A percentile compares a stretch with the other conserved stretches of the same genome.
These are phyloP conservation scores for Bettongia penicillata DNA, from an alignment of 2,113 vertebrate species.

Conservation along the genomic window DNA sequence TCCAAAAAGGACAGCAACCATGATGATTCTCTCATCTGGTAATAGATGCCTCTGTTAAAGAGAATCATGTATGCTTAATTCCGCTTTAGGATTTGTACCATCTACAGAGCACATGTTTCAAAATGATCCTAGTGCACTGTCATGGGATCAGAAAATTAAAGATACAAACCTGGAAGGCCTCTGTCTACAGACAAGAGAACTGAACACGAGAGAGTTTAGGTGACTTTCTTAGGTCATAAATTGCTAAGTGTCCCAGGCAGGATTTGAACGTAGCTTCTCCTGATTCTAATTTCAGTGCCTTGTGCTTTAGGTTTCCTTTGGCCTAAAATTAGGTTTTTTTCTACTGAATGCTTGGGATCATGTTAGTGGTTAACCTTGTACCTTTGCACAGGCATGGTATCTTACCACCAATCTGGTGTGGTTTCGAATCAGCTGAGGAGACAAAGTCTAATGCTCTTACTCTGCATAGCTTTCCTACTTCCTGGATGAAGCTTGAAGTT, in stretches of 20 bases:
- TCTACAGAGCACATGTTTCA: background rate
- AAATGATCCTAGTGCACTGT: background rate
- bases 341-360: background rate
- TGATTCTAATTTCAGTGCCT: background rate
- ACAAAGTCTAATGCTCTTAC: too few species aligned
- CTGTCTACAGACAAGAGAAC: background rate
- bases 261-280: background rate
- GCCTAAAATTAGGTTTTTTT: background rate
- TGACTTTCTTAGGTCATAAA: background rate
- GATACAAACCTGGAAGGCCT: background rate
- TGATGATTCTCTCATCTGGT: background rate
- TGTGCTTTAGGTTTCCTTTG: background rate
- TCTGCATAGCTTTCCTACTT: background rate
- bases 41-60: background rate
- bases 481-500: background rate
- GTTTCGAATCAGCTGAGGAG: background rate
- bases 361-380: background rate
- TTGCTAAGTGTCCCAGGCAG: background rate
- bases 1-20: background rate
- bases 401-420: background rate
- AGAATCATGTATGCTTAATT: background rate
- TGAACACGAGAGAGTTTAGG: background rate
- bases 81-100: background rate
- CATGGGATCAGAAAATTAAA: background rate
- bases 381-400: background rate